These are phyloP conservation scores for Bolinopsis microptera DNA, from an alignment of 37 sponge, comb jelly and placozoan genomes.

Conservation along the genomic window DNA sequence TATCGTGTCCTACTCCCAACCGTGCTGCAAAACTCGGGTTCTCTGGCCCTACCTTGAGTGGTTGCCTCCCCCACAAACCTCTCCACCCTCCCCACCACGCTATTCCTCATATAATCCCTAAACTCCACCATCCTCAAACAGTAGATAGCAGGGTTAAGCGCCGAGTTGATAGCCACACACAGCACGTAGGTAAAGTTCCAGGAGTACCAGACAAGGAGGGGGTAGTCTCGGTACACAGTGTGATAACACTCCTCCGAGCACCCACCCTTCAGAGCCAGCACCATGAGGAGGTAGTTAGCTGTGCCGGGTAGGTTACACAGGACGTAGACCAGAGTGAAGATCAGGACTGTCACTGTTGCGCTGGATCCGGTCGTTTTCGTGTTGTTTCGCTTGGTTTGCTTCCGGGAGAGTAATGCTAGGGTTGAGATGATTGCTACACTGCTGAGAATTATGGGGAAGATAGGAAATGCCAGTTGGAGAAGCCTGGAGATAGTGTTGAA, in stretches of 20 bases:
- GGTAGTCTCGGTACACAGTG: background rate
- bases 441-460: background rate
- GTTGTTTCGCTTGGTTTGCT: background rate
- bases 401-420: background rate
- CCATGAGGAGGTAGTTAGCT: background rate
- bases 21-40: no score
- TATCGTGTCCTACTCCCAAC: background rate
- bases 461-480: constrained; percentile 19
- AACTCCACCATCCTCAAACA: background rate
- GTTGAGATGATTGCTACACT: background rate
- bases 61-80: background rate
- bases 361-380: background rate
- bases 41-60: background rate
- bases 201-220: background rate
- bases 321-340: constrained; percentile 41
- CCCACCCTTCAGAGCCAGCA: background rate
- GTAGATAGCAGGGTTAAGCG: background rate
- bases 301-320: background rate
- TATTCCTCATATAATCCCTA: background rate
- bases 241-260: background rate
- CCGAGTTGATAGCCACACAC: background rate
- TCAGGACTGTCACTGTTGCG: constrained; percentile 11
- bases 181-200: constrained; percentile 15
- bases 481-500: background rate
- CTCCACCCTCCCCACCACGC: background rate